Evolutionary conservation across 2,888 invertebrate genomes (phyloP).

Genomic region (Piscicola geometra): DNA sequence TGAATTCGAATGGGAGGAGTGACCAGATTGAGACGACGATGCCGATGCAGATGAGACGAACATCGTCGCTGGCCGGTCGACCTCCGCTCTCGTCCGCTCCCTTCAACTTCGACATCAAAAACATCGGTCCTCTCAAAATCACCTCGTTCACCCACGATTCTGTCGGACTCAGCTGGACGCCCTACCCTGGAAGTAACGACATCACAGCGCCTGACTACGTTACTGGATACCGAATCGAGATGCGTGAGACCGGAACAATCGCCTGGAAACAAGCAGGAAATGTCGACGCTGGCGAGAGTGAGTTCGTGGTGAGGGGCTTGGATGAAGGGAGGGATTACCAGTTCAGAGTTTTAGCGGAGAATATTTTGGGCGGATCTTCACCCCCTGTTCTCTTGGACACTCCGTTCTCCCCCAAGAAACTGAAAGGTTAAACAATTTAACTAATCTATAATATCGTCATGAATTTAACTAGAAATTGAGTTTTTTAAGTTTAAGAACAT

Average conservation of each 20-base stretch:
- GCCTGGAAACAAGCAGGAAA: conserved; percentile 40
- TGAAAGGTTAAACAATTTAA: too few relatives aligned
- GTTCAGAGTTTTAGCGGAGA: conserved; percentile 52
- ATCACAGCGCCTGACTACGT: conserved; percentile 41
- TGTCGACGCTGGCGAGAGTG: conserved; percentile 39
- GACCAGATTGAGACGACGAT: conserved; percentile 60
- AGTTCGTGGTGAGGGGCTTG: conserved; percentile 44
- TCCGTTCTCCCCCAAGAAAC: conserved; percentile 37
- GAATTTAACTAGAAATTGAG: too few relatives aligned
- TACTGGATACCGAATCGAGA: conserved; percentile 46
- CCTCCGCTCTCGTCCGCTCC: conserved; percentile 2
- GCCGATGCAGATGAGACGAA: conserved; percentile 47
- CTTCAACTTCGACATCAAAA: conserved; percentile 16
- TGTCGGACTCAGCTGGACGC: conserved; percentile 75
- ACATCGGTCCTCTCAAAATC: conserved; percentile 40
- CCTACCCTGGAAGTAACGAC: conserved; percentile 59
- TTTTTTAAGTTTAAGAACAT: too few relatives aligned
- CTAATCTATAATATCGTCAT: too few relatives aligned
- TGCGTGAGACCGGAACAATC: conserved; percentile 37
- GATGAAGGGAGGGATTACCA: conserved; percentile 51
- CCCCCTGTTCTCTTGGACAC: conserved; percentile 39
- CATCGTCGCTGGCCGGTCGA: conserved; percentile 45
- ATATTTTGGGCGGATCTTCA: conserved; percentile 38
- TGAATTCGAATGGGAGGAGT: conserved; percentile 76
- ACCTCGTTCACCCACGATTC: conserved; percentile 64